Evolutionary conservation across 1,140 invertebrate genomes (phyloP).

Genomic region (Atta colombica): DNA sequence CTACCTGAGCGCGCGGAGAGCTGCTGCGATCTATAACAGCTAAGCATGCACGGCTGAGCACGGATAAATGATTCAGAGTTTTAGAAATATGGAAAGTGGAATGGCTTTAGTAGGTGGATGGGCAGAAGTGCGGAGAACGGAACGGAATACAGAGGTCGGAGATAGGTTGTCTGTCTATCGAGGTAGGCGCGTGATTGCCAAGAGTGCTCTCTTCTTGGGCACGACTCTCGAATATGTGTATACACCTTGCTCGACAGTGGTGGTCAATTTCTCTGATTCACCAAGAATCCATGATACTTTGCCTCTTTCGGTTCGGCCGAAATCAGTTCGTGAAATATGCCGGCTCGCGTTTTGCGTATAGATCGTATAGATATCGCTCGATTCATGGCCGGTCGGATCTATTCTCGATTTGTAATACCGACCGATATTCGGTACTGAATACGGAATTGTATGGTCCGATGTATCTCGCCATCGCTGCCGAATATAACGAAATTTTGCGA

Average conservation of each 20-base stretch:
- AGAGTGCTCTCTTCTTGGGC: slow-evolving; percentile 64
- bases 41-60: slow-evolving; percentile 76
- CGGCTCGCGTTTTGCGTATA: background rate
- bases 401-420: slow-evolving; percentile 63
- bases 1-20: slow-evolving; percentile 47
- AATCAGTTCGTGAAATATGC: slow-evolving; percentile 33
- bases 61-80: slow-evolving; percentile 81
- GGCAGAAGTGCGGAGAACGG: slow-evolving; percentile 2
- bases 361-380: slow-evolving; percentile 37
- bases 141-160: slow-evolving; percentile 32
- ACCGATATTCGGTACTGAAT: slow-evolving; percentile 27
- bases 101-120: slow-evolving; percentile 65
- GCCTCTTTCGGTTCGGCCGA: background rate
- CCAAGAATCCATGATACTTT: background rate
- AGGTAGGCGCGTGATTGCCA: slow-evolving; percentile 68
- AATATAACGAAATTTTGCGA: slow-evolving; percentile 62
- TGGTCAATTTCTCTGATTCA: slow-evolving; percentile 31
- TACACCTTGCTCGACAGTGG: slow-evolving; percentile 25
- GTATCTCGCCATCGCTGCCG: slow-evolving; percentile 30
- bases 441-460: slow-evolving; percentile 37
- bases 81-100: slow-evolving; percentile 80
- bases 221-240: slow-evolving; percentile 64
- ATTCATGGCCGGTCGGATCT: slow-evolving; percentile 62
- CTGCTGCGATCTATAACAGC: slow-evolving; percentile 57
- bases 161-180: slow-evolving; percentile 35